These are phyloP conservation scores for Brachionus plicatilis DNA, from an alignment of 1,140 invertebrate genomes.

Conservation along the genomic window DNA sequence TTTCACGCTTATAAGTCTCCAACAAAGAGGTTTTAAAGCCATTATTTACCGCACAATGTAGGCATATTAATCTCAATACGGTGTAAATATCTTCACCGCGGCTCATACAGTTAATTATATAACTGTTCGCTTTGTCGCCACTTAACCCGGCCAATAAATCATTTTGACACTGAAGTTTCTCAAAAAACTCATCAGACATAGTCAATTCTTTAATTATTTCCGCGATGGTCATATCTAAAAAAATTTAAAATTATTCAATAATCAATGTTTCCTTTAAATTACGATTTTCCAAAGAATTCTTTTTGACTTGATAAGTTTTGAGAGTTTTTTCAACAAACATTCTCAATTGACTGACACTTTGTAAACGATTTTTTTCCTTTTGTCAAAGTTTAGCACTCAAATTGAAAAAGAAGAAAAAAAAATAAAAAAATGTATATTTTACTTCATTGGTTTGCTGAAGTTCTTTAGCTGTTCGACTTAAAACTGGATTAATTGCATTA, in stretches of 20 bases:
- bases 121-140: conserved; percentile 76
- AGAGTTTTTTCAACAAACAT: conserved; percentile 83
- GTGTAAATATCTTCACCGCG: conserved; percentile 61
- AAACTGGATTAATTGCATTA: conserved; percentile 75
- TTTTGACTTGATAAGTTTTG: conserved; percentile 72
- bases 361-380: conserved; percentile 39
- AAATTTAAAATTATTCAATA: neutral
- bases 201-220: conserved; percentile 70
- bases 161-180: conserved; percentile 71
- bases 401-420: neutral
- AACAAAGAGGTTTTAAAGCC: conserved; percentile 82
- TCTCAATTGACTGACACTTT: conserved; percentile 72
- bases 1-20: conserved; percentile 84
- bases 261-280: conserved; percentile 42
- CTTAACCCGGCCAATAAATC: conserved; percentile 78
- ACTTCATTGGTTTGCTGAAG: conserved; percentile 40
- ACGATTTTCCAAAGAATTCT: conserved; percentile 71
- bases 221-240: conserved; percentile 68
- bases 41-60: conserved; percentile 72
- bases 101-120: conserved; percentile 84
- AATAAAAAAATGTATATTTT: neutral
- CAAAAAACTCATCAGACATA: conserved; percentile 64
- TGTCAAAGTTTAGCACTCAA: neutral
- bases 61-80: neutral
- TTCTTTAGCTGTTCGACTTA: conserved; percentile 76